A percentile compares a stretch with the other conserved stretches of the same genome.
phyloP scores from a whole-genome alignment of 2,113 vertebrate genomes.

The Cyprinus carpio region DNA sequence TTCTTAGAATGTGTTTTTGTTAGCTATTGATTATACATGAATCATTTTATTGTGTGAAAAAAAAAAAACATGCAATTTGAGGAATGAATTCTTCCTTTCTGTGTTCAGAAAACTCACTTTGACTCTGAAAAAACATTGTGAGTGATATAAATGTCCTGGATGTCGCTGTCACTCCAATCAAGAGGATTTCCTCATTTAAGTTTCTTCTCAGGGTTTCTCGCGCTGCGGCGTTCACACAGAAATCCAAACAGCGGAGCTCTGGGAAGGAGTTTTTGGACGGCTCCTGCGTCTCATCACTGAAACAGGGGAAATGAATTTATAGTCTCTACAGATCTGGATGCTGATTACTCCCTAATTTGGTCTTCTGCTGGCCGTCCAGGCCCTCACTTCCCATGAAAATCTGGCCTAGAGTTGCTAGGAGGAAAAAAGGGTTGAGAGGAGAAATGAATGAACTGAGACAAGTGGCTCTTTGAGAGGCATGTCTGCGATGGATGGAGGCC shows the following conservation, averaged over 20 bases:
- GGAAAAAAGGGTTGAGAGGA: constrained; percentile 41
- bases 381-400: constrained; percentile 70
- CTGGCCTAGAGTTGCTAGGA: constrained; percentile 57
- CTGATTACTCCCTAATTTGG: constrained; percentile 72
- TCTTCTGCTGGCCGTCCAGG: constrained; percentile 57
- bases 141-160: not conserved
- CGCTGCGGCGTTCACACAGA: not conserved
- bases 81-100: not conserved
- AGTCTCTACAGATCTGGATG: constrained; percentile 69
- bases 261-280: constrained; percentile 51
- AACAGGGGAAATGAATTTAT: constrained; percentile 67
- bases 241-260: constrained; percentile 54
- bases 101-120: not conserved
- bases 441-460: constrained; percentile 59
- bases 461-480: constrained; percentile 37
- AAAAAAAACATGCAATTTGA: not conserved
- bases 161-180: not conserved
- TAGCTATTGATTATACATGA: not conserved
- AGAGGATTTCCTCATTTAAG: not conserved
- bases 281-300: constrained; percentile 72
- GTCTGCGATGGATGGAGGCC: constrained; percentile 41
- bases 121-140: not conserved
- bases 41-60: not conserved
- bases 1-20: too few relatives aligned
- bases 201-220: not conserved